Evolutionary conservation across 2,113 vertebrate species (phyloP).

Genomic region (Archocentrus centrarchus): DNA sequence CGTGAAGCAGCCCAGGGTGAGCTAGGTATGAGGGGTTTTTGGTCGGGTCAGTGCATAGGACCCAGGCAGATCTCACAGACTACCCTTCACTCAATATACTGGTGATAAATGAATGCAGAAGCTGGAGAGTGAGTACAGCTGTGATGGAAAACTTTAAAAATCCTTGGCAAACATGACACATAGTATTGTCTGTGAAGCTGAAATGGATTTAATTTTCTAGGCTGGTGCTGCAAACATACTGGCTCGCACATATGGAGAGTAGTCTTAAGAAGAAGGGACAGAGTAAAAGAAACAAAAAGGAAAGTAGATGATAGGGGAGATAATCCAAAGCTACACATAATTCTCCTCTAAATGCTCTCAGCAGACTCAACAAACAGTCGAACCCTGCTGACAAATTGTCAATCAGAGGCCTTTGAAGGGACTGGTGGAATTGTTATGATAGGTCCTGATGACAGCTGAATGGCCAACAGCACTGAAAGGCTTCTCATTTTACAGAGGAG

Average conservation of each 20-base stretch:
- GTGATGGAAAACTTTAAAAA: not conserved
- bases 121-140: slow-evolving; percentile 16
- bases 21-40: slow-evolving; percentile 37
- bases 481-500: slow-evolving; percentile 62
- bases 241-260: not conserved
- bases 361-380: slow-evolving; percentile 44
- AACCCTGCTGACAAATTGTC: slow-evolving; percentile 48
- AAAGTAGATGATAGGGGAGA: not conserved
- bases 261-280: not conserved
- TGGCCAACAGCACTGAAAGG: slow-evolving; percentile 41
- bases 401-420: slow-evolving; percentile 57
- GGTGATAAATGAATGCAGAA: slow-evolving; percentile 32
- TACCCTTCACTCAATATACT: slow-evolving; percentile 15
- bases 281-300: not conserved
- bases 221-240: not conserved
- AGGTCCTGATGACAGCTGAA: slow-evolving; percentile 63
- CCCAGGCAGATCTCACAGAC: slow-evolving; percentile 53
- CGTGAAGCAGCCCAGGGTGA: slow-evolving; percentile 30
- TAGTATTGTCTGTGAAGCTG: not conserved
- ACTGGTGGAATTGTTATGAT: slow-evolving; percentile 63
- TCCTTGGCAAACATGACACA: not conserved
- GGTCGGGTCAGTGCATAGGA: slow-evolving; percentile 53
- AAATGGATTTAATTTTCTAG: not conserved
- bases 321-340: slow-evolving; percentile 3
- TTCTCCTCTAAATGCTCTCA: slow-evolving; percentile 39